Conservation (phyloP, 2,888 invertebrate genomes). For the Orthosia gothica region DNA sequence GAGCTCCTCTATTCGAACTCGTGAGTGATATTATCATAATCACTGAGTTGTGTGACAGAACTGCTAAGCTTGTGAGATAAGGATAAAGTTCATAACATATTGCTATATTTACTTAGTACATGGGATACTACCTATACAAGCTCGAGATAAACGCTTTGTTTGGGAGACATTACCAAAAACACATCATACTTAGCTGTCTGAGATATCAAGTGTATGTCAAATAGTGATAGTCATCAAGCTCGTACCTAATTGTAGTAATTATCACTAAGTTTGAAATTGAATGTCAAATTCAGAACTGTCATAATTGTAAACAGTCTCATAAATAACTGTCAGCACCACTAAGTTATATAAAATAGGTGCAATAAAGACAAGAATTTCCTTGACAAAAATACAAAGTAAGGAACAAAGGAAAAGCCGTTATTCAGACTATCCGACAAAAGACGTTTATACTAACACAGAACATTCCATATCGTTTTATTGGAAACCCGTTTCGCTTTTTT, state of each 20-base stretch:
- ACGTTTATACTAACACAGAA: constrained; percentile 63
- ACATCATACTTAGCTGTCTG: neutral
- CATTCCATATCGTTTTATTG: constrained; percentile 70
- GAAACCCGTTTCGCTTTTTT: constrained; percentile 62
- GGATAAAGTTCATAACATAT: neutral
- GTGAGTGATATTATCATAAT: neutral
- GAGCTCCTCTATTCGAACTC: no score
- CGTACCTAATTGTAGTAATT: neutral
- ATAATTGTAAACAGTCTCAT: neutral
- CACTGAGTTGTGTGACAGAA: neutral
- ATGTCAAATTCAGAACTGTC: neutral
- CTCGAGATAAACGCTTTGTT: neutral
- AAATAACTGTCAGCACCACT: neutral
- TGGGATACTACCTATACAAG: neutral
- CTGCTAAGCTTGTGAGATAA: neutral
- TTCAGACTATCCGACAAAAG: constrained; percentile 59
- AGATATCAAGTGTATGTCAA: neutral
- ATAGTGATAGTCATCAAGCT: neutral
- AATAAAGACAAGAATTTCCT: constrained; percentile 36
- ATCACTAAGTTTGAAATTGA: neutral
- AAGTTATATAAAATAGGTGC: constrained; percentile 14
- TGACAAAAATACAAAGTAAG: constrained; percentile 40
- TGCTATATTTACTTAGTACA: neutral
- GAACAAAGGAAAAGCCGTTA: constrained; percentile 44
- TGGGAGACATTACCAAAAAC: neutral